phyloP scores from a whole-genome alignment of 2,113 vertebrate genomes.

The Rhinichthys klamathensis region DNA sequence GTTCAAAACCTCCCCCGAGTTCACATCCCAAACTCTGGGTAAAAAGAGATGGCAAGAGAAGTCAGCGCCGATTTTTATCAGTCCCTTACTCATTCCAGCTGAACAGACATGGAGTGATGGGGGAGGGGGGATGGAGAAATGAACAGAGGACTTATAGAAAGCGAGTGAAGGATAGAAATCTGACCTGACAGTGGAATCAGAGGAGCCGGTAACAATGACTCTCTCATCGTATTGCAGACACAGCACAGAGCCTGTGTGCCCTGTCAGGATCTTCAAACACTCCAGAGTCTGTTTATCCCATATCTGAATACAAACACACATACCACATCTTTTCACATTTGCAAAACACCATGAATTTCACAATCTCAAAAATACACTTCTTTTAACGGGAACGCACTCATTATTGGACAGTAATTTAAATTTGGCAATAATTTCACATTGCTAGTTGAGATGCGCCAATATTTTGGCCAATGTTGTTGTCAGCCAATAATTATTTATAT shows the following conservation, averaged over 20 bases:
- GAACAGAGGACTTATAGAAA: constrained; percentile 53
- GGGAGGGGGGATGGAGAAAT: neutral
- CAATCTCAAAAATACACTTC: neutral
- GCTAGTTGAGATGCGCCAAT: neutral
- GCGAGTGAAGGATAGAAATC: constrained; percentile 37
- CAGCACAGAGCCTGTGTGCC: constrained; percentile 96
- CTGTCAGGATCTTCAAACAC: constrained; percentile 97
- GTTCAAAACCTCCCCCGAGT: constrained; percentile 95
- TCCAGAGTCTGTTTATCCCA: constrained; percentile 91
- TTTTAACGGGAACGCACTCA: neutral
- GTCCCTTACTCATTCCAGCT: neutral
- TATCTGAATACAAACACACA: constrained; percentile 47
- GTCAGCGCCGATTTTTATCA: neutral
- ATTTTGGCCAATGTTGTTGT: neutral
- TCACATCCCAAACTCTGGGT: constrained; percentile 95
- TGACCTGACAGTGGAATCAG: constrained; percentile 97
- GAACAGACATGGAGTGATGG: neutral
- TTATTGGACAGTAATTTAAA: neutral
- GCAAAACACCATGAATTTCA: neutral
- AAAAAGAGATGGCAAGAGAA: neutral
- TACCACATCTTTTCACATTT: neutral
- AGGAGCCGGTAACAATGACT: constrained; percentile 98
- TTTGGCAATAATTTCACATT: neutral
- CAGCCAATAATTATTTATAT: neutral
- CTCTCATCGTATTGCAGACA: constrained; percentile 98